A percentile compares a stretch with the other conserved stretches of the same genome.
phyloP scores from a whole-genome alignment of 2,888 invertebrate genomes.

The Beris chalybata region DNA sequence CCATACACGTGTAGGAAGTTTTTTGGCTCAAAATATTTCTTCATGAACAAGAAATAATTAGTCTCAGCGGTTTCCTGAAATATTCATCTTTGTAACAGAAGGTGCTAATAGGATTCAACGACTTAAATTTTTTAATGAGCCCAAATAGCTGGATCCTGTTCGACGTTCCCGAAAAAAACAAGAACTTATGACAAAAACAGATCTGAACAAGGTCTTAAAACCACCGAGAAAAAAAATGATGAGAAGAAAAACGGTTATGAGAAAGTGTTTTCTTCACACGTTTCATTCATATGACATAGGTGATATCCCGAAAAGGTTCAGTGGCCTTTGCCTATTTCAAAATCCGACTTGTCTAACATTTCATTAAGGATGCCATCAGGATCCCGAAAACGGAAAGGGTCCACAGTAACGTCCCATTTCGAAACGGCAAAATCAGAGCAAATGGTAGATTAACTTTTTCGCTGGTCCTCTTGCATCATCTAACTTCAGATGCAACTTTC shows the following conservation, averaged over 20 bases:
- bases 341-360: background rate
- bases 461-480: background rate
- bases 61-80: too few species aligned
- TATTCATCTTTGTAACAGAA: too few species aligned
- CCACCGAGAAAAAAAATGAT: too few species aligned
- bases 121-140: too few species aligned
- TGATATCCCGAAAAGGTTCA: constrained; percentile 11
- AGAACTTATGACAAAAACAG: too few species aligned
- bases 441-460: background rate
- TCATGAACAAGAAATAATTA: too few species aligned
- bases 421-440: constrained; percentile 4
- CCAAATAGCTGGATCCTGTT: too few species aligned
- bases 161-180: too few species aligned
- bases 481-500: background rate
- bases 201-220: too few species aligned
- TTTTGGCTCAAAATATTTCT: too few species aligned
- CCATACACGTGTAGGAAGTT: too few species aligned
- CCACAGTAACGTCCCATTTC: background rate
- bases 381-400: background rate
- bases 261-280: constrained; percentile 11
- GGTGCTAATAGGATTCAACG: too few species aligned
- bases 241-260: constrained; percentile 10
- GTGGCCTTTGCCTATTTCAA: constrained; percentile 5
- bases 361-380: background rate
- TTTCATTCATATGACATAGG: background rate